Evolutionary conservation across 2,113 vertebrate genomes (phyloP).

Genomic region (Hippocampus comes): DNA sequence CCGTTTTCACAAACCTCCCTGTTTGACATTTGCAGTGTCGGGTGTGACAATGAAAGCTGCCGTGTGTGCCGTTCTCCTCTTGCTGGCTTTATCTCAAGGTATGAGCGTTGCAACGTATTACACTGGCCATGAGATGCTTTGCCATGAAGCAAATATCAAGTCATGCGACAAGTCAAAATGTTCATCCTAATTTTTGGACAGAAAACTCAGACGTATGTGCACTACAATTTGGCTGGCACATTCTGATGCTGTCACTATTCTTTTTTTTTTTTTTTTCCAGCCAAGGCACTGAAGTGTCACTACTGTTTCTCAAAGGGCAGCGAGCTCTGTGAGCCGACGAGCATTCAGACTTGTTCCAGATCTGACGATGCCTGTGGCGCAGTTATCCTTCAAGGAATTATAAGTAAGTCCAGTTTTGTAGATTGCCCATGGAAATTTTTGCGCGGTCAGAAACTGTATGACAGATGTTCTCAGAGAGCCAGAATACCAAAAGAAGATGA

Average conservation of each 20-base stretch:
- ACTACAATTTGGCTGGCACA: background rate
- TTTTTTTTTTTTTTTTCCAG: background rate
- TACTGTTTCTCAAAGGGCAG: slow-evolving; percentile 11
- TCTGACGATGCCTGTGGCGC: slow-evolving; percentile 17
- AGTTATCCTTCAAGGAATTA: background rate
- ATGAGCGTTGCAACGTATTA: background rate
- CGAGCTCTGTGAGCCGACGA: slow-evolving; percentile 21
- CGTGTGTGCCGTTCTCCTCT: background rate
- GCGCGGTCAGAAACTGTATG: background rate
- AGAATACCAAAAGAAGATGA: background rate
- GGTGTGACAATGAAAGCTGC: background rate
- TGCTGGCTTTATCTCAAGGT: slow-evolving; percentile 5
- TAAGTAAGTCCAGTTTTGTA: slow-evolving; percentile 14
- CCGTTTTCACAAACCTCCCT: background rate
- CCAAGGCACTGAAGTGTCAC: slow-evolving; percentile 26
- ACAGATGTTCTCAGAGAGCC: background rate
- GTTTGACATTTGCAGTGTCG: background rate
- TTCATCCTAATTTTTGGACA: background rate
- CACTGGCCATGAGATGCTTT: background rate
- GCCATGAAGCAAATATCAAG: background rate
- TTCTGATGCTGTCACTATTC: background rate
- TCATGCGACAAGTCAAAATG: background rate
- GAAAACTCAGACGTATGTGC: background rate
- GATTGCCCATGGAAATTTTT: background rate
- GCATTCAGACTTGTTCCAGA: slow-evolving; percentile 23